Evolutionary conservation across 1,140 invertebrate genomes (phyloP).

Genomic region (Stegodyphus dumicola): DNA sequence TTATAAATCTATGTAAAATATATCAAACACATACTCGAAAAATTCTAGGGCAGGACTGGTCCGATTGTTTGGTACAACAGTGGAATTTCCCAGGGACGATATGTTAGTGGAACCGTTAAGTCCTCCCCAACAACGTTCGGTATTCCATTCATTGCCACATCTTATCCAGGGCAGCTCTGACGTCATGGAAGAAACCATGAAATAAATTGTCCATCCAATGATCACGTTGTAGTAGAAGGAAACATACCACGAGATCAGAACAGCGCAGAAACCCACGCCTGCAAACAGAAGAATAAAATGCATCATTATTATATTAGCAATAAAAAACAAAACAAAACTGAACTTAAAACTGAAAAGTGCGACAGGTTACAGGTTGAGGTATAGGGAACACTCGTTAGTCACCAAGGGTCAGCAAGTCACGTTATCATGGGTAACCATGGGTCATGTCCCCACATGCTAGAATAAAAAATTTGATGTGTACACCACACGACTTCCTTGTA

Average conservation of each 20-base stretch:
- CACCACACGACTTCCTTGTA: too few species aligned
- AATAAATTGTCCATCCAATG: slow-evolving; percentile 72
- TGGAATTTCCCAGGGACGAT: slow-evolving; percentile 54
- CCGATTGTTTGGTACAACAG: slow-evolving; percentile 55
- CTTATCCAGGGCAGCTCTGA: slow-evolving; percentile 70
- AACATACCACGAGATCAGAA: slow-evolving; percentile 73
- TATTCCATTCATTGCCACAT: slow-evolving; percentile 72
- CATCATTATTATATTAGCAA: too few species aligned
- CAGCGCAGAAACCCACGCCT: slow-evolving; percentile 74
- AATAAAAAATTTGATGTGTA: too few species aligned
- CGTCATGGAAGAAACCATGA: slow-evolving; percentile 69
- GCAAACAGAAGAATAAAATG: slow-evolving; percentile 7
- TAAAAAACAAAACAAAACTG: too few species aligned
- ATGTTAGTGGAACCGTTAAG: slow-evolving; percentile 51
- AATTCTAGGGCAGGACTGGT: slow-evolving; percentile 68
- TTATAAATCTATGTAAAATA: too few species aligned
- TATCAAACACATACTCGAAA: slow-evolving; percentile 66
- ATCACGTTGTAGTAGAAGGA: slow-evolving; percentile 73
- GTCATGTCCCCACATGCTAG: too few species aligned
- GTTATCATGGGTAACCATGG: too few species aligned
- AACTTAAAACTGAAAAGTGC: too few species aligned
- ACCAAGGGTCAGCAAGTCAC: too few species aligned
- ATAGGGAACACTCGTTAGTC: too few species aligned
- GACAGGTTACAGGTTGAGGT: too few species aligned
- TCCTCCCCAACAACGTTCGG: slow-evolving; percentile 65